Conservation (phyloP, 2,888 invertebrate genomes). For the Calliopum simillimum region DNA sequence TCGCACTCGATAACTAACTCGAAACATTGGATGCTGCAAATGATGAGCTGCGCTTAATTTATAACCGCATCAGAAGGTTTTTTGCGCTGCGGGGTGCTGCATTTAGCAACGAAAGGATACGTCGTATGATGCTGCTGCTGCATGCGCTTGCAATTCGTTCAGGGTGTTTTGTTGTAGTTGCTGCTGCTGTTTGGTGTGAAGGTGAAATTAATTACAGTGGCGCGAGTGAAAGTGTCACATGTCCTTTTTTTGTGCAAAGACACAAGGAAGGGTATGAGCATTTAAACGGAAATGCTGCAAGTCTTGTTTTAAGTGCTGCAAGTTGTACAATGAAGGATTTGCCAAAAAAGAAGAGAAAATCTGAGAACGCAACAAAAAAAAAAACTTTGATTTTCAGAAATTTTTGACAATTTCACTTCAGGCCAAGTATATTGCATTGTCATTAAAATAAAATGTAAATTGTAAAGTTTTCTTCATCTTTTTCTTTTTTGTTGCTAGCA, state of each 20-base stretch:
- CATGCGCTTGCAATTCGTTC: slow-evolving; percentile 56
- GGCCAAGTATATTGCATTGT: not conserved
- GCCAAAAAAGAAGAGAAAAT: not conserved
- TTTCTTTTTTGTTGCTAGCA: too few relatives aligned
- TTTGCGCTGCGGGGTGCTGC: slow-evolving; percentile 55
- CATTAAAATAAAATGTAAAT: too few relatives aligned
- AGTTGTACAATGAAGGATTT: not conserved
- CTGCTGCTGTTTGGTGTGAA: slow-evolving; percentile 48
- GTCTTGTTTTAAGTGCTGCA: not conserved
- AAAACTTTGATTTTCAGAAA: too few relatives aligned
- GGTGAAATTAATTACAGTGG: slow-evolving; percentile 61
- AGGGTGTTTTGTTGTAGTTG: slow-evolving; percentile 54
- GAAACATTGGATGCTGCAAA: slow-evolving; percentile 54
- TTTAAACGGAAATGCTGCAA: not conserved
- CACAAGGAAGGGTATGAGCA: not conserved
- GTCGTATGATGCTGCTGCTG: slow-evolving; percentile 45
- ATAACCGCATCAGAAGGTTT: slow-evolving; percentile 65
- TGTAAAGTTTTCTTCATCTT: too few relatives aligned
- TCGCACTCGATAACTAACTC: not conserved
- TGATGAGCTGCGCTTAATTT: slow-evolving; percentile 64
- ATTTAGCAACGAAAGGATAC: slow-evolving; percentile 17
- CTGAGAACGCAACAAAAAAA: not conserved
- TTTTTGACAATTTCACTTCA: slow-evolving; percentile 1
- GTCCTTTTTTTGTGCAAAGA: slow-evolving; percentile 42
- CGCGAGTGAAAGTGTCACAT: slow-evolving; percentile 56